Base-by-base conservation (phyloP, 2,888 invertebrate genomes). In the Poecilus cupreus region DNA sequence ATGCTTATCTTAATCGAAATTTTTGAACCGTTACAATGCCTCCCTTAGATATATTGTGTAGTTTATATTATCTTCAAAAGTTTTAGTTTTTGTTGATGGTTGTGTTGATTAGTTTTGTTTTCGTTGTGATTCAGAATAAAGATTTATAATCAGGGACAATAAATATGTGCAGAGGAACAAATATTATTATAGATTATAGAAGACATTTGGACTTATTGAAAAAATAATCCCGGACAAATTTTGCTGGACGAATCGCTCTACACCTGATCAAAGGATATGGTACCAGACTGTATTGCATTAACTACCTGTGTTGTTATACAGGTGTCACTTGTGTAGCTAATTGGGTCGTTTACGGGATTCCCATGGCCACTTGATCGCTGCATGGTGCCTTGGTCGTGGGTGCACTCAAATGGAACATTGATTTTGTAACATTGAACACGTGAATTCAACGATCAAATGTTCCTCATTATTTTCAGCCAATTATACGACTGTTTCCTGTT, bases 261-360 rank as follows among this genome's bases (percentile, higher is more conserved):
- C 32, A 32, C 32, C 32, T 32, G 32, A 32, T 32, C 32, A 32
- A 8, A 8, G 51, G 16, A 51, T 18, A 13, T 18, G 16, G 13
- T 51, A 51, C 8, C 16, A 3, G 51, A 11, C 3, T 10, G 8
- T 18, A 8, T 18, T 13, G 10, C 13, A 51, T 51, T 1, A 76
- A 76, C 37, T 57, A 76, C 57, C 57, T 57, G 76, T 51, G 16
- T 51, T 51, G 51, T 18, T 13, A 16, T 70, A 79, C 79, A 79
- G 79, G 79, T 79, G 79, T 70, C 68, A 79, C 46, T 79, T 68
- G 18, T 26, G 5, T 22, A 64, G 26, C 79, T 79, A 79, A 79
- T 79, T 79, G 70, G 79, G 70, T 22, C 64, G 51, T 70, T 70
- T 51, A 68, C 37, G 51, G 79, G 49, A 79, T 79, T 79, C 79